Conservation (phyloP, 2,113 vertebrate species). For the Grallaria varia region DNA sequence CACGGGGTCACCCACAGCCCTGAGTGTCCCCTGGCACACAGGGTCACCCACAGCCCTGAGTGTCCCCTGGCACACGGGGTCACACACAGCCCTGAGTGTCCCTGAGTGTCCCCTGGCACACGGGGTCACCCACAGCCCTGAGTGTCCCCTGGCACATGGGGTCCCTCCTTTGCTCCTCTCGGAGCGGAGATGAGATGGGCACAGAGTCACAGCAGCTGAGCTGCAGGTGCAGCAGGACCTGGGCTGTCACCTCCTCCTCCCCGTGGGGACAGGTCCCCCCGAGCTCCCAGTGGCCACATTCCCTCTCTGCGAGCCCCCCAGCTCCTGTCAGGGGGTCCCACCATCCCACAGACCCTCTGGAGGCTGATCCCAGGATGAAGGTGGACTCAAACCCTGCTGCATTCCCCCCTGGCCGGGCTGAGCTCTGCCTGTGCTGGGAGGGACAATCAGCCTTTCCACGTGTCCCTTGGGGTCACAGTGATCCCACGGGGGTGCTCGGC, state of each 20-base stretch:
- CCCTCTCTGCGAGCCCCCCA: background rate
- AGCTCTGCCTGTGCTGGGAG: background rate
- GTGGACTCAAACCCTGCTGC: background rate
- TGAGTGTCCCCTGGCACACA: too few species aligned
- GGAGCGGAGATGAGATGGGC: accelerated
- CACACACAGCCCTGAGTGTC: accelerated
- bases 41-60: too few species aligned
- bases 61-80: too few species aligned
- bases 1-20: background rate
- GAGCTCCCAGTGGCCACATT: background rate
- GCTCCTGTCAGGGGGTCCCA: background rate
- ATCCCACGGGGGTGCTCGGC: background rate
- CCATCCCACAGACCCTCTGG: accelerated
- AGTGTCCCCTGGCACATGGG: background rate
- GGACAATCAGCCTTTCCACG: background rate
- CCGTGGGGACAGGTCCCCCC: accelerated
- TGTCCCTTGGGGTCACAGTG: accelerated
- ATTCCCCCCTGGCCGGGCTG: background rate
- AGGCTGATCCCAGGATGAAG: background rate
- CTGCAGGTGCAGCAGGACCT: background rate
- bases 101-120: too few species aligned
- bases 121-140: accelerated
- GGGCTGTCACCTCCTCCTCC: background rate
- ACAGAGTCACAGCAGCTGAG: background rate
- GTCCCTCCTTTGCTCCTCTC: background rate